Base-by-base conservation (phyloP, 2,888 invertebrate genomes). In the Ormyrus pomaceus region DNA sequence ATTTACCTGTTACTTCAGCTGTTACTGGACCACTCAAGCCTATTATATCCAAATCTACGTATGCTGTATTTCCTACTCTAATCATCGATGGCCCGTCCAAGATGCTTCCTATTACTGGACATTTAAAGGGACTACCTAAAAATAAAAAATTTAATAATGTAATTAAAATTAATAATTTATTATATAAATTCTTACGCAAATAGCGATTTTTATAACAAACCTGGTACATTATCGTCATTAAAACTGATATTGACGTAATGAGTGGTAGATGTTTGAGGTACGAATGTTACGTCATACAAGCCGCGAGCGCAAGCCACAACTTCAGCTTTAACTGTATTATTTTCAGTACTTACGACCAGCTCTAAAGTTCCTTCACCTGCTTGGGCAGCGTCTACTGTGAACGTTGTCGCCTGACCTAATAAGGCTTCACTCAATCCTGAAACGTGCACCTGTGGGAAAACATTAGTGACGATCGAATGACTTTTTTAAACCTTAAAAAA, bases 311-410 rank as follows among this genome's bases (percentile, higher is more conserved):
- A 96, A 5, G 97, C 97, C 0, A 96, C 95, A 19, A 96, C 96
- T 93, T 96, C 94, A 2, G 96, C 96, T 90, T 98, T 96, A 2
- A 98, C 96, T 2, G 97, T 97, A 73, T 96, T 96, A 19, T 96
- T 96, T 84, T 95, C 94, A 0, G 97, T 98, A 68, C 97, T 97
- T 0, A 98, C 97, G 0, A 98, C 97, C 13, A 98, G 92, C 87
- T 98, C 98, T 5, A 98, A 91, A 0, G 97, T 97, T 1, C 98
- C 98, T 90, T 98, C 97, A 0, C 98, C 98, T 2, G 98, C 98
- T 86, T 97, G 96, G 0, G 97, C 97, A 0, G 98, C 98, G 91
- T 98, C 98, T 55, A 98, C 98, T 84, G 96, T 96, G 89, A 97
- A 97, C 0, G 97, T 97, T 0, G 97, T 95, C 0, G 97, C 96